Conservation (phyloP, 2,113 vertebrate species). For the Hippocampus barbouri region DNA sequence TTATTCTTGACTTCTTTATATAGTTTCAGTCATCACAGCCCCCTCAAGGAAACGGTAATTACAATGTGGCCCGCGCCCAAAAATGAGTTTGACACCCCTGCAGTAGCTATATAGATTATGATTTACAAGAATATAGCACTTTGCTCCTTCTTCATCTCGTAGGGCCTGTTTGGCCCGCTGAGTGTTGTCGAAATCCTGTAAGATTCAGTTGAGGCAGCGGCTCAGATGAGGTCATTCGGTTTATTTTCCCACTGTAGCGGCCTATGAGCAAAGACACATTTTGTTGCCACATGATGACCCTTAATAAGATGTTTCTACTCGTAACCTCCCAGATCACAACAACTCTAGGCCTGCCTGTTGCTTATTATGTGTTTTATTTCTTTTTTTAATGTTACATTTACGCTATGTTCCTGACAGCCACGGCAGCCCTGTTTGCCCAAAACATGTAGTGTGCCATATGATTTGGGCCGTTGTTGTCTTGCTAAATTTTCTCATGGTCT, state of each 20-base stretch:
- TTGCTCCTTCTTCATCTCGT: constrained; percentile 2
- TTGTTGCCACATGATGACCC: constrained; percentile 41
- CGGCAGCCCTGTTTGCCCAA: not conserved
- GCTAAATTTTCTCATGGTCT: not conserved
- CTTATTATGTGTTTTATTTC: not conserved
- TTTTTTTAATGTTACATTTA: not conserved
- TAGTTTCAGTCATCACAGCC: too few species aligned
- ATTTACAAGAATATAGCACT: constrained; percentile 12
- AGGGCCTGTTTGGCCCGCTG: constrained; percentile 1
- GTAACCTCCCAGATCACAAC: constrained; percentile 15
- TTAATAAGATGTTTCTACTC: constrained; percentile 34
- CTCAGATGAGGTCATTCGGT: constrained; percentile 37
- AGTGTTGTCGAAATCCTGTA: constrained; percentile 19
- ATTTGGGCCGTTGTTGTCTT: not conserved
- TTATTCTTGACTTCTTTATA: too few species aligned
- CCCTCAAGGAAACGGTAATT: too few species aligned
- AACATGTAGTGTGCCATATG: not conserved
- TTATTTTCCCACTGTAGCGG: constrained; percentile 32
- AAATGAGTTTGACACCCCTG: too few species aligned
- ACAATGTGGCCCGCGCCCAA: too few species aligned
- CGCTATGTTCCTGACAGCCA: not conserved
- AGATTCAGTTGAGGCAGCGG: constrained; percentile 24
- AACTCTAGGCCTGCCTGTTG: not conserved
- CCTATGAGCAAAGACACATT: constrained; percentile 46
- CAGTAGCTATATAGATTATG: too few species aligned